A percentile compares a stretch with the other conserved stretches of the same genome.
phyloP scores from a whole-genome alignment of 2,113 vertebrate genomes.

The Sciurus niger region DNA sequence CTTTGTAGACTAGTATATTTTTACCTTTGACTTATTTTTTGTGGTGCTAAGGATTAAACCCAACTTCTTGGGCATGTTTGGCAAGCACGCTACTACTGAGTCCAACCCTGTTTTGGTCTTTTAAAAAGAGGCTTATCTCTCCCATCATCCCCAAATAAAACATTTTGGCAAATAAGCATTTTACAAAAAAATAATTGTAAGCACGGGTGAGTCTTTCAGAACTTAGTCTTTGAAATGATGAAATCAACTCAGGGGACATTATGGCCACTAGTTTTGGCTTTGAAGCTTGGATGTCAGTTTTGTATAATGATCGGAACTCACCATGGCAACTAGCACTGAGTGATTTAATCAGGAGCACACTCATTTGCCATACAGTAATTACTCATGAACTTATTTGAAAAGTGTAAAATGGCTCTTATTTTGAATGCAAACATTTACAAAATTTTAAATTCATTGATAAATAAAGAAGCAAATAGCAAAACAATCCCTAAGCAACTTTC shows the following conservation, averaged over 20 bases:
- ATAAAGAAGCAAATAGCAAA: not conserved
- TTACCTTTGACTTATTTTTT: not conserved
- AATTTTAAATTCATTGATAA: slow-evolving; percentile 18
- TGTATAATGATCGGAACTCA: not conserved
- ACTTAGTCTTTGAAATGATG: slow-evolving; percentile 32
- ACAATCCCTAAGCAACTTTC: slow-evolving; percentile 16
- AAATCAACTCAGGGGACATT: slow-evolving; percentile 41
- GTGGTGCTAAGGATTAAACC: not conserved
- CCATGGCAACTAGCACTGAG: not conserved
- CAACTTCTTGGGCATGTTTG: not conserved
- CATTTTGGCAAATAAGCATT: not conserved
- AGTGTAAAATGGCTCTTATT: not conserved
- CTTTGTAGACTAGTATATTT: slow-evolving; percentile 22
- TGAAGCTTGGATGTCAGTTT: slow-evolving; percentile 39
- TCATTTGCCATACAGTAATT: not conserved
- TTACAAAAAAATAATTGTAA: not conserved
- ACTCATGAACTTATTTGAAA: not conserved
- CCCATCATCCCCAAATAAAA: not conserved
- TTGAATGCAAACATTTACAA: not conserved
- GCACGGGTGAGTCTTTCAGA: not conserved
- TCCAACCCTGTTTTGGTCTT: not conserved
- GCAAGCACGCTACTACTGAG: not conserved
- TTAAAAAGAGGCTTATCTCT: not conserved
- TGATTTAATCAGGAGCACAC: not conserved
- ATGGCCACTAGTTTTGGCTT: slow-evolving; percentile 3